A percentile compares a stretch with the other conserved stretches of the same genome.
Evolutionary conservation across 2,888 invertebrate species (phyloP).

Genomic region (Watsonalla cultraria): DNA sequence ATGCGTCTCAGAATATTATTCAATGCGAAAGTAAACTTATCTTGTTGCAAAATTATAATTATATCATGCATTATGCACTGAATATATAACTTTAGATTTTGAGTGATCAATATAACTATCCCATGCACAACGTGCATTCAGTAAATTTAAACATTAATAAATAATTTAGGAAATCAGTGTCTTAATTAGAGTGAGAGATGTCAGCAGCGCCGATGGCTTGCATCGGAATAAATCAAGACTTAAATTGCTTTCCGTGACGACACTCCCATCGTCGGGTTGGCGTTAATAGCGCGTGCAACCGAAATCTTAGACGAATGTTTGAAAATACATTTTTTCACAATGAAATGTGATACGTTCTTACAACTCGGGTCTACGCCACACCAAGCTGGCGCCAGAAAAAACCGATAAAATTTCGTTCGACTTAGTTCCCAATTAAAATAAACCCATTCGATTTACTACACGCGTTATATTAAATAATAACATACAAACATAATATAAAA

Average conservation of each 20-base stretch:
- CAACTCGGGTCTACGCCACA: conserved; percentile 23
- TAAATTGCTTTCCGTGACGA: conserved; percentile 73
- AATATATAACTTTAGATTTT: conserved; percentile 5
- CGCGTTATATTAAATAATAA: conserved; percentile 31
- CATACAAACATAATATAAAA: conserved; percentile 33
- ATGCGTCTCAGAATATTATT: too few species aligned
- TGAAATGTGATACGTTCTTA: conserved; percentile 49
- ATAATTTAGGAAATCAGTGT: conserved; percentile 58
- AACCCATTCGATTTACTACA: conserved; percentile 35
- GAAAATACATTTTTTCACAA: conserved; percentile 53
- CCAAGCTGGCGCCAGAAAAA: conserved; percentile 54
- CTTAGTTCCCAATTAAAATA: conserved; percentile 48
- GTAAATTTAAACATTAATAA: conserved; percentile 45
- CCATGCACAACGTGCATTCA: conserved; percentile 16
- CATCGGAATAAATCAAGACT: conserved; percentile 67
- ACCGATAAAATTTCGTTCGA: conserved; percentile 42
- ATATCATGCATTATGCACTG: background rate
- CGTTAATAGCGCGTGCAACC: conserved; percentile 76
- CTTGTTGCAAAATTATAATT: too few species aligned
- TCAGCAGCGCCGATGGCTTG: conserved; percentile 57
- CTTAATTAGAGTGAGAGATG: conserved; percentile 68
- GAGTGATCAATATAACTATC: conserved; percentile 28
- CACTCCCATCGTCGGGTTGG: conserved; percentile 69
- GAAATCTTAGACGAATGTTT: conserved; percentile 66
- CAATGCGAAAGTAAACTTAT: too few species aligned